Conservation (phyloP, 2,797 vertebrate genomes). For the Arnoldichthys spilopterus region DNA sequence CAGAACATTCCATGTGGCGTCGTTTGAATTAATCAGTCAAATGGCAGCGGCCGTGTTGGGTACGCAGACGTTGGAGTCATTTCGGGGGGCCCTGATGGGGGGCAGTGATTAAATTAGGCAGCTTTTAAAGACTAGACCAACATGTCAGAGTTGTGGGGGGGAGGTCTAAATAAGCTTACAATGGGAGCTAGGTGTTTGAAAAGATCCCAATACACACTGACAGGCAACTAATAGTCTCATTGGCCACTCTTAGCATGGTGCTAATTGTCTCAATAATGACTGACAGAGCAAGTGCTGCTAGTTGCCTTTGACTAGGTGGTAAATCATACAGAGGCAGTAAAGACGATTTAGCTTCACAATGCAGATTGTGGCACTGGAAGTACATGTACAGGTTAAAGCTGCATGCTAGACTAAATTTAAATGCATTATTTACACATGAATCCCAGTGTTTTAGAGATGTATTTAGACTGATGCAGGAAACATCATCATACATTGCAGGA, state of each 20-base stretch:
- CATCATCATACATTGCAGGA: too few relatives aligned
- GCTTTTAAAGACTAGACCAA: conserved; percentile 67
- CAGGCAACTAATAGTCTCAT: conserved; percentile 23
- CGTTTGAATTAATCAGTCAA: conserved; percentile 83
- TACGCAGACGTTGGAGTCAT: conserved; percentile 75
- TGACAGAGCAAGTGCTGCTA: conserved; percentile 47
- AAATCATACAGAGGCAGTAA: too few relatives aligned
- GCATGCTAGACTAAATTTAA: neutral
- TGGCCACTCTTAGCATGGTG: neutral
- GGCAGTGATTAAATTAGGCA: conserved; percentile 82
- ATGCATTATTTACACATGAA: too few relatives aligned
- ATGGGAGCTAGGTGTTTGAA: conserved; percentile 42
- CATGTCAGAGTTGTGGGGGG: conserved; percentile 54
- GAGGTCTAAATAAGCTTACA: conserved; percentile 47
- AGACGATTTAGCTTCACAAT: neutral
- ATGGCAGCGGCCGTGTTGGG: conserved; percentile 73
- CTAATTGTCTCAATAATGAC: conserved; percentile 33
- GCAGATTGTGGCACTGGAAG: neutral
- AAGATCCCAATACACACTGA: conserved; percentile 54
- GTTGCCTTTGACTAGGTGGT: neutral
- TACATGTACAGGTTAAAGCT: neutral
- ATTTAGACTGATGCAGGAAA: neutral
- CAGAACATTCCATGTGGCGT: conserved; percentile 84
- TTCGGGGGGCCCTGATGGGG: conserved; percentile 72
- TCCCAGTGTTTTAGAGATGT: neutral